Evolutionary conservation across 2,888 invertebrate species (phyloP).

Genomic region (Drosophila lacicola): DNA sequence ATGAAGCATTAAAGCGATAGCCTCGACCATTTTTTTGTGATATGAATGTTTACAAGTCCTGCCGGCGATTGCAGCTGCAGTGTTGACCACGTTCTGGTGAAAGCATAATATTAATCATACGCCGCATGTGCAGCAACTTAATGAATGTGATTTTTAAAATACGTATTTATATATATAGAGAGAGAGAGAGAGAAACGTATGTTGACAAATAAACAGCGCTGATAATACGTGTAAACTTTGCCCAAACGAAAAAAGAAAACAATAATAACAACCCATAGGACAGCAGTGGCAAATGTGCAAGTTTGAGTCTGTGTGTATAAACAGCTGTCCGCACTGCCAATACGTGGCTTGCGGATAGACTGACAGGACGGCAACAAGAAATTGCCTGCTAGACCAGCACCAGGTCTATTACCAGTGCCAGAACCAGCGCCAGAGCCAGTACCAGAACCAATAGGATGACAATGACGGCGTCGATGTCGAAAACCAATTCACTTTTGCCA

Average conservation of each 20-base stretch:
- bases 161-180: slow-evolving; percentile 4
- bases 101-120: slow-evolving; percentile 70
- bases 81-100: slow-evolving; percentile 40
- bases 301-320: slow-evolving; percentile 33
- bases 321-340: slow-evolving; percentile 66
- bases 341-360: slow-evolving; percentile 33
- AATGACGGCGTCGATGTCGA: slow-evolving; percentile 64
- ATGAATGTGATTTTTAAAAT: slow-evolving; percentile 55
- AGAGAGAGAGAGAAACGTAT: slow-evolving; percentile 18
- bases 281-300: slow-evolving; percentile 4
- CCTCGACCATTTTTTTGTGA: slow-evolving; percentile 28
- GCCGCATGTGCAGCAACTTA: slow-evolving; percentile 57
- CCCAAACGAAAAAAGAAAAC: slow-evolving; percentile 20
- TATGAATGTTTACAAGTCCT: slow-evolving; percentile 22
- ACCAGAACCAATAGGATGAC: slow-evolving; percentile 39
- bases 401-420: slow-evolving; percentile 13
- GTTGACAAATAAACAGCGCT: slow-evolving; percentile 72
- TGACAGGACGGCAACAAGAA: slow-evolving; percentile 44
- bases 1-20: slow-evolving; percentile 43
- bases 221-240: slow-evolving; percentile 76
- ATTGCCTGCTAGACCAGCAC: slow-evolving; percentile 22
- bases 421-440: slow-evolving; percentile 7
- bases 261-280: slow-evolving; percentile 28
- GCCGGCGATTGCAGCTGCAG: slow-evolving; percentile 22
- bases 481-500: slow-evolving; percentile 63